phyloP scores from a whole-genome alignment of 2,113 vertebrate genomes.

The Periophthalmus modestus region DNA sequence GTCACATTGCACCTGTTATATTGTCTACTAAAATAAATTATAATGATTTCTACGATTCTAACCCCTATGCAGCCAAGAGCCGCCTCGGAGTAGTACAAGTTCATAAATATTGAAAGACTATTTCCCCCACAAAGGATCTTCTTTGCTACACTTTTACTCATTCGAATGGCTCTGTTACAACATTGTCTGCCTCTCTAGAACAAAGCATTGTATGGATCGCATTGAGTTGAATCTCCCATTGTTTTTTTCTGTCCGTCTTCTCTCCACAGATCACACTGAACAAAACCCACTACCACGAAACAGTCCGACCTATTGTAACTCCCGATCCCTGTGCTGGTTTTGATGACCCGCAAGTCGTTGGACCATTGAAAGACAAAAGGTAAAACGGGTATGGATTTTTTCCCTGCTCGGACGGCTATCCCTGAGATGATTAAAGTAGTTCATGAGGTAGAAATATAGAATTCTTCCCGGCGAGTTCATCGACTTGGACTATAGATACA shows the following conservation, averaged over 20 bases:
- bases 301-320: background rate
- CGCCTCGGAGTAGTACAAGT: no score
- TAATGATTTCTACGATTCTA: no score
- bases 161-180: background rate
- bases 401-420: slow-evolving; percentile 68
- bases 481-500: slow-evolving; percentile 77
- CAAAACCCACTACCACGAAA: background rate
- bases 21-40: no score
- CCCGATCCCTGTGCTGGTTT: slow-evolving; percentile 35
- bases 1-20: no score
- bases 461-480: slow-evolving; percentile 73
- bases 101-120: background rate
- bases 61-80: no score
- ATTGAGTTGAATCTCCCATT: background rate
- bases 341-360: slow-evolving; percentile 66
- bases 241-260: background rate
- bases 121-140: background rate
- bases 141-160: background rate
- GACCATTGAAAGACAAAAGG: slow-evolving; percentile 81
- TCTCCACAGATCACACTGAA: background rate
- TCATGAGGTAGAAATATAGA: slow-evolving; percentile 79
- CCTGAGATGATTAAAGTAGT: slow-evolving; percentile 77
- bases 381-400: slow-evolving; percentile 79
- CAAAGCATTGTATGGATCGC: background rate
- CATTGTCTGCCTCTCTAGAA: background rate